Conservation (phyloP, 2,888 invertebrate genomes). For the Volucella inflata region DNA sequence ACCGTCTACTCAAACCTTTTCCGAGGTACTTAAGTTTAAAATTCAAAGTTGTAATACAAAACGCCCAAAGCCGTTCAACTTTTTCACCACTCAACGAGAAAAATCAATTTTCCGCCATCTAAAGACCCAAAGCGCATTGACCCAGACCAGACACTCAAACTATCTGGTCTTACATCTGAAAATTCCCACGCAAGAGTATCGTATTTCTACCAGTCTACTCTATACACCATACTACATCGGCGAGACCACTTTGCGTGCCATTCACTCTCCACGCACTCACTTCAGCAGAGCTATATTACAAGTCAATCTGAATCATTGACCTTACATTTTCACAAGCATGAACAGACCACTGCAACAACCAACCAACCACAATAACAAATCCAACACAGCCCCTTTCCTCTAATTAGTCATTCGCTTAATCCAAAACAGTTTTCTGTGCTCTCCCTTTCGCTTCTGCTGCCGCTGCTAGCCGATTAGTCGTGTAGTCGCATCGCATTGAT, state of each 20-base stretch:
- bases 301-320: slow-evolving; percentile 60
- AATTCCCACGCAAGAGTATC: slow-evolving; percentile 41
- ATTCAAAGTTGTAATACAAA: no score
- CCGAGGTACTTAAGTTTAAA: no score
- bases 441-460: not conserved
- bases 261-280: slow-evolving; percentile 17
- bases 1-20: no score
- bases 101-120: no score
- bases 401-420: slow-evolving; percentile 71
- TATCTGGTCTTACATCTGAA: not conserved
- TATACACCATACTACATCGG: no score
- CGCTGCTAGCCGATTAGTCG: no score
- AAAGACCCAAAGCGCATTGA: no score
- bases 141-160: no score
- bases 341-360: not conserved
- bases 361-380: not conserved
- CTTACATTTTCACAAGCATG: not conserved
- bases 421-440: not conserved
- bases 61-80: no score
- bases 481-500: slow-evolving; percentile 29
- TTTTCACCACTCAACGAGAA: no score
- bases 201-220: slow-evolving; percentile 19
- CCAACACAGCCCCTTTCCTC: slow-evolving; percentile 33
- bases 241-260: slow-evolving; percentile 45
- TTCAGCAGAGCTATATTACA: slow-evolving; percentile 41